Percentiles rank a stretch among this genome's conserved stretches.
These are phyloP conservation scores for Bothrops jararaca DNA, from an alignment of 2,113 vertebrate species.

Conservation along the genomic window DNA sequence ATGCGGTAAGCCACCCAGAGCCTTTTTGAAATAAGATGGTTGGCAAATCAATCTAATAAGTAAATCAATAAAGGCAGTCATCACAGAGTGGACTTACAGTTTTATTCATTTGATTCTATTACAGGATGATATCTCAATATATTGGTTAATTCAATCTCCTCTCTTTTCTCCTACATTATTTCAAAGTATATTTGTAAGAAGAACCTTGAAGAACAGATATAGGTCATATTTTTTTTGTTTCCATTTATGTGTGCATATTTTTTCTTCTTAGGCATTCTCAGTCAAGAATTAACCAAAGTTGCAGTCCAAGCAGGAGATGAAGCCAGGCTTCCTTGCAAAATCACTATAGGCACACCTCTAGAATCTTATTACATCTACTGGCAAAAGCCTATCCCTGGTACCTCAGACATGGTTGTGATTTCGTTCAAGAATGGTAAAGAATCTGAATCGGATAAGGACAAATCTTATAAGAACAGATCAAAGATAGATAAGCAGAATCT, in stretches of 20 bases:
- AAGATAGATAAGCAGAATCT: conserved; percentile 39
- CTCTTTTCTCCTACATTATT: neutral
- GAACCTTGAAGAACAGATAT: neutral
- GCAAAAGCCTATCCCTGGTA: conserved; percentile 51
- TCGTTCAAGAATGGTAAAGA: conserved; percentile 11
- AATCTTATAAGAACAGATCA: conserved; percentile 48
- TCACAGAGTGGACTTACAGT: neutral
- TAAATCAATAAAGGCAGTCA: neutral
- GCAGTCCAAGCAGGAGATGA: conserved; percentile 45
- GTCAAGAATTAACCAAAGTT: conserved; percentile 24
- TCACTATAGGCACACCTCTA: conserved; percentile 7
- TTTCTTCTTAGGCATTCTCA: conserved; percentile 49
- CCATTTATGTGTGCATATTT: neutral
- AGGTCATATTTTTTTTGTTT: neutral
- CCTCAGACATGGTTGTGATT: neutral
- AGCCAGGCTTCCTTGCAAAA: conserved; percentile 56
- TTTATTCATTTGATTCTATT: neutral
- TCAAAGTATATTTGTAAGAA: neutral
- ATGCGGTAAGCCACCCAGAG: neutral
- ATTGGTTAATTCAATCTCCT: neutral
- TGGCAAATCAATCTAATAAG: too few species aligned
- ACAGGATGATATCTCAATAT: neutral
- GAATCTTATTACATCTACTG: conserved; percentile 56
- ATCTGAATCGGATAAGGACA: accelerated
- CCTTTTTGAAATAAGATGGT: neutral